These are phyloP conservation scores for Marcusenius ussheri DNA, from an alignment of 2,113 vertebrate genomes.

Conservation along the genomic window DNA sequence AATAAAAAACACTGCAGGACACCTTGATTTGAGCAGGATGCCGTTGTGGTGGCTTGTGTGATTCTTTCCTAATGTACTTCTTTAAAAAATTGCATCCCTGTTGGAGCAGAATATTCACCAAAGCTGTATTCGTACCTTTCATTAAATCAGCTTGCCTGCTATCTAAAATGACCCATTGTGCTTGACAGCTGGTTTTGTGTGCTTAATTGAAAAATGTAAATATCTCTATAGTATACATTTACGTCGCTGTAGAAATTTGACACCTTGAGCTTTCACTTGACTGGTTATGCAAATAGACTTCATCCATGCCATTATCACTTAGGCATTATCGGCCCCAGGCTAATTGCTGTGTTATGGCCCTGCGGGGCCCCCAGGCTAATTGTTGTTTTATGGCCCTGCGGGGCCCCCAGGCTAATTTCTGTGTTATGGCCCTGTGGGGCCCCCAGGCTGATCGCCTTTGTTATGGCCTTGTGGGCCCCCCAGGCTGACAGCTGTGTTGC, in stretches of 20 bases:
- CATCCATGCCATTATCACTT: not conserved
- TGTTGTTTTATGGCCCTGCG: too few species aligned
- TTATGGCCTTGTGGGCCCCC: too few species aligned
- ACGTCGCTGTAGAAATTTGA: not conserved
- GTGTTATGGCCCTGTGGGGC: not conserved
- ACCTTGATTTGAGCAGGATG: not conserved
- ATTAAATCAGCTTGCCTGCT: not conserved
- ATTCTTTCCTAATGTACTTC: not conserved
- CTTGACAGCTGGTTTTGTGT: not conserved
- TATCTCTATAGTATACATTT: not conserved
- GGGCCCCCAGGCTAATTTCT: not conserved
- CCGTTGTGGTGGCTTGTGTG: not conserved
- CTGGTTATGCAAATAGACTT: not conserved
- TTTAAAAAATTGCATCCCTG: not conserved
- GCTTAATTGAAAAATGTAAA: constrained; percentile 10
- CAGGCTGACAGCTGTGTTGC: too few species aligned
- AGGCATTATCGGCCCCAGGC: not conserved
- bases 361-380: too few species aligned
- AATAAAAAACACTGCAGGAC: not conserved
- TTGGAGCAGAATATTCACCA: not conserved
- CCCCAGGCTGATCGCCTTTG: too few species aligned
- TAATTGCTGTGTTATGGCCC: too few species aligned
- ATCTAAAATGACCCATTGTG: not conserved
- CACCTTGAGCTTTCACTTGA: not conserved
- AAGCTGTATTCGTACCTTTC: not conserved